Conservation (phyloP, 1,140 invertebrate genomes). For the Zaprionus africanus region DNA sequence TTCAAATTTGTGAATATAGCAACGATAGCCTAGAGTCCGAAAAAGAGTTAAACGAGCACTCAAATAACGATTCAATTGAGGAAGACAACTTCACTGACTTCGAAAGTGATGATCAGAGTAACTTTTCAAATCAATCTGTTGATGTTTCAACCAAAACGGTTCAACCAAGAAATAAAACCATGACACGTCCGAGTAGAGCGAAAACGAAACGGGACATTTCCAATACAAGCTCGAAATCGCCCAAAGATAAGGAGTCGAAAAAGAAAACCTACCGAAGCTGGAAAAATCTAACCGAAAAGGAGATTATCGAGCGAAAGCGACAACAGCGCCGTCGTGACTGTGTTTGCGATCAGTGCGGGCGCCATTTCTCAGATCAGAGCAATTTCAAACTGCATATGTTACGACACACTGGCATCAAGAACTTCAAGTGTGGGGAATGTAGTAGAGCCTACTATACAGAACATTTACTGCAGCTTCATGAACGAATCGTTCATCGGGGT, state of each 20-base stretch:
- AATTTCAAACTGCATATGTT: conserved; percentile 72
- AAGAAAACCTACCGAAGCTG: conserved; percentile 54
- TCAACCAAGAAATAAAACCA: background rate
- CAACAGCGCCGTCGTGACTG: conserved; percentile 59
- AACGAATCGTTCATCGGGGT: conserved; percentile 56
- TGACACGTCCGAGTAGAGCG: background rate
- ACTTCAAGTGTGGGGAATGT: conserved; percentile 57
- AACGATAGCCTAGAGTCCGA: conserved; percentile 17
- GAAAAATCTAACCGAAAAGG: conserved; percentile 66
- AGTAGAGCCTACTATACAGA: conserved; percentile 59
- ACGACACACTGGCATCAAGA: conserved; percentile 62
- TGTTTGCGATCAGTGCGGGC: conserved; percentile 66
- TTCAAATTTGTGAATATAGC: conserved; percentile 30
- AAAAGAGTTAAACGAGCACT: background rate
- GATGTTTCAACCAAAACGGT: background rate
- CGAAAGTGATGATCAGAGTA: background rate
- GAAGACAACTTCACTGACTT: background rate
- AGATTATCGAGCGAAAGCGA: conserved; percentile 51
- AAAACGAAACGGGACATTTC: background rate
- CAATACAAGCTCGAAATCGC: background rate
- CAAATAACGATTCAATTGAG: background rate
- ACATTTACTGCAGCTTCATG: conserved; percentile 56
- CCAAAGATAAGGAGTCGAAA: conserved; percentile 34
- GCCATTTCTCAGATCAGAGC: conserved; percentile 66
- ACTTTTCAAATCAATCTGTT: background rate